phyloP scores from a whole-genome alignment of 2,888 invertebrate species.

The Tachina lurida region DNA sequence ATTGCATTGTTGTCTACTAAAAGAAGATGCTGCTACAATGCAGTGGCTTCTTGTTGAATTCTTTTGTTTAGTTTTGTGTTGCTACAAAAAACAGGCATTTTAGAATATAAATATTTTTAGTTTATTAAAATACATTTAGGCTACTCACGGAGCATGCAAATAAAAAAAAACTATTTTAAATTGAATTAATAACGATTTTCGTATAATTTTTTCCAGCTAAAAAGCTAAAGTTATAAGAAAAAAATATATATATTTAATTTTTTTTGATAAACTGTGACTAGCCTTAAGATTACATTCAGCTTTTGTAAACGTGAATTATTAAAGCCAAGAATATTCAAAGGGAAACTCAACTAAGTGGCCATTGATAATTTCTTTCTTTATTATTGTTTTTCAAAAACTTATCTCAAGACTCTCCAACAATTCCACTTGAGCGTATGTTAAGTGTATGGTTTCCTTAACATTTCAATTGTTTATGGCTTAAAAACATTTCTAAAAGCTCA shows the following conservation, averaged over 20 bases:
- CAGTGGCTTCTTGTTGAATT: background rate
- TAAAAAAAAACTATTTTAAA: too few species aligned
- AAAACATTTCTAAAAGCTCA: conserved; percentile 6
- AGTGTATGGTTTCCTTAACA: conserved; percentile 35
- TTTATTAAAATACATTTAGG: background rate
- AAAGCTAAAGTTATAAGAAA: background rate
- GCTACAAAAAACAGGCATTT: background rate
- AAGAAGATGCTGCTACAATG: background rate
- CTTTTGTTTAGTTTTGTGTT: background rate
- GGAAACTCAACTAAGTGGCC: conserved; percentile 31
- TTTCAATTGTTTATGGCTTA: conserved; percentile 30
- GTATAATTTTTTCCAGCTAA: too few species aligned
- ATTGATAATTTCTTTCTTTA: conserved; percentile 36
- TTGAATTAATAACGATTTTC: too few species aligned
- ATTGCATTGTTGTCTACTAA: conserved; percentile 13
- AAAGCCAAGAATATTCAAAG: conserved; percentile 16
- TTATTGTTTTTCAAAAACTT: conserved; percentile 19
- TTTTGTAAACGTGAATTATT: conserved; percentile 14
- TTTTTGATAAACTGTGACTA: background rate
- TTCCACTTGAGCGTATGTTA: conserved; percentile 31
- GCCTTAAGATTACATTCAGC: conserved; percentile 16
- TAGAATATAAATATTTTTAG: background rate
- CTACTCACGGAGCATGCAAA: background rate
- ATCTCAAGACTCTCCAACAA: conserved; percentile 23
- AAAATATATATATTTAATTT: background rate